Base-by-base conservation (phyloP, 2,797 vertebrate genomes). In the Chelon labrosus region DNA sequence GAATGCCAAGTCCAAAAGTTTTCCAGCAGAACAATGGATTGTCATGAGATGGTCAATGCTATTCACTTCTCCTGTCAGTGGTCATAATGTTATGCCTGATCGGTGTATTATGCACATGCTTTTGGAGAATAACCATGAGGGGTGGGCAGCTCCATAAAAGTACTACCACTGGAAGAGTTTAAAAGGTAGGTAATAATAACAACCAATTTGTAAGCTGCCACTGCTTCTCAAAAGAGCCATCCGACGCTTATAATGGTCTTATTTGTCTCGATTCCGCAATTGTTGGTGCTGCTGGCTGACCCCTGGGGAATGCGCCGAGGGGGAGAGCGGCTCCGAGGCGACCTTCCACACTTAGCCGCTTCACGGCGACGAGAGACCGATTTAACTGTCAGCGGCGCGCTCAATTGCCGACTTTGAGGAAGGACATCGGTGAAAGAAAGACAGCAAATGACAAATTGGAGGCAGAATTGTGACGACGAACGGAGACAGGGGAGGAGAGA, bases 371-470 rank as follows among this genome's bases (percentile, higher is more conserved):
- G 0, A 72, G 41, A 57, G 44, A 49, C 44, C 11, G 66, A 51
- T 64, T 58, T 19, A 56, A 42, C 65, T 77, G 67, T 70, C 71
- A 62, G 61, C 55, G 35, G 38, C 67, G 37, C 49, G 25, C 67
- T 75, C 11, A 3, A 62, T 66, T 59, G 57, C 56, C 38, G 68
- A 76, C 62, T 76, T 47, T 54, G 51, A 78, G 44, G 51, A 49
- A 70, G 38, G 62, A 83, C 27, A 12, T 22, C 42, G 5, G 50
- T 50, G 75, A 73, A 68, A 71, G 59, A 74, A 56, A 61, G 64
- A 78, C 3, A 14, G 55, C 25, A 67, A 65, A 62, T 39, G 61
- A 65, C 70, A 77, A 84, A 85, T 77, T 78, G 78, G 57, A 83
- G 57, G 49, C 66, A 56, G 67, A 53, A 44, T 62, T 19, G 50